Base-by-base conservation (phyloP, 2,797 vertebrate genomes). In the Sebastes oblongus region DNA sequence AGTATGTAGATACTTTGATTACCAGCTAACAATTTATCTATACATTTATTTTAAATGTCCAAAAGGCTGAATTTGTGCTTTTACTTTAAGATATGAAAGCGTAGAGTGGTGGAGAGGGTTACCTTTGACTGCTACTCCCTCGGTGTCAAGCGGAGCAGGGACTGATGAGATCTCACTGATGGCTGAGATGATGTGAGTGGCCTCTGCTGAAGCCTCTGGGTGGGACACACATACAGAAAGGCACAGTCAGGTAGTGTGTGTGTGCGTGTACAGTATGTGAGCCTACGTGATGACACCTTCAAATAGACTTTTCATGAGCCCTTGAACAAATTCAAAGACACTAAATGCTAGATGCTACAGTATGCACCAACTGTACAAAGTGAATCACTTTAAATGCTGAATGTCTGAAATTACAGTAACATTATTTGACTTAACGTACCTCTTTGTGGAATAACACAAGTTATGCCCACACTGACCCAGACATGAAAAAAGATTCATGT, bases 171-270 rank as follows among this genome's bases (percentile, higher is more conserved):
- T 95, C 36, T 98, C 98, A 66, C 97, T 94, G 85, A 98, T 96
- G 84, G 97, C 97, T 32, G 97, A 98, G 93, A 99, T 97, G 92
- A 99, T 97, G 82, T 97, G 97, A 86, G 97, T 96, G 6, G 96
- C 98, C 89, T 98, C 97, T 72, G 94, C 92, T 66, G 96, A 96
- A 84, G 96, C 93, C 74, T 95, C 96, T 97, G 91, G 25, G 90
- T 12, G 77, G 68, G 70, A 92, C 72, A 93, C 27, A 76, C n/a
- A 59, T 2, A 75, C 50, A 80, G 6, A 77, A 20, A 75, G 20
- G 29, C 32, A 76, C 20, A 52, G 50, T 52, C 12, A 20, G n/a
- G 4, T 3, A 29, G 25, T 27, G 7, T 9, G 22, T 9, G 22
- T 16, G 6, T 68, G 46, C 11, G n/a, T 22, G 16, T 64, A 50